phyloP scores from a whole-genome alignment of 2,888 invertebrate species.

The Griposia aprilina region DNA sequence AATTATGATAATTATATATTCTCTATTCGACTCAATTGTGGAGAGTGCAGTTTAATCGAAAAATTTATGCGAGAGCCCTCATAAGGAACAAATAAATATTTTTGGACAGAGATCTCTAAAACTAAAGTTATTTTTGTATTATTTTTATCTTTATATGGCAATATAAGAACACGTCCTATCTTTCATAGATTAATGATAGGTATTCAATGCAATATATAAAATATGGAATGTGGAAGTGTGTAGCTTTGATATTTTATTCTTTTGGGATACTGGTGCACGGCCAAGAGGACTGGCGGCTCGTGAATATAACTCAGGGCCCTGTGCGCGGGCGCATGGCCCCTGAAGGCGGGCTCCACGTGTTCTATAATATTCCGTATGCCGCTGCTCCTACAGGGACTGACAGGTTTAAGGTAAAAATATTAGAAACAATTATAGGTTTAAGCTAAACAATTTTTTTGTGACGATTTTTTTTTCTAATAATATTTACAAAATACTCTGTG shows the following conservation, averaged over 20 bases:
- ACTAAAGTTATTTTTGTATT: too few species aligned
- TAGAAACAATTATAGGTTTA: constrained; percentile 25
- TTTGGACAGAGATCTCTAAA: too few species aligned
- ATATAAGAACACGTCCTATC: constrained; percentile 3
- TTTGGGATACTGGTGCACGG: constrained; percentile 28
- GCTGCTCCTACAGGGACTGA: constrained; percentile 74
- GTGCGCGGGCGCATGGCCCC: constrained; percentile 72
- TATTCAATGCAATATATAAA: constrained; percentile 10
- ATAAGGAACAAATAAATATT: too few species aligned
- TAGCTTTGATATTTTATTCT: constrained; percentile 18
- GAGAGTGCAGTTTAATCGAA: too few species aligned
- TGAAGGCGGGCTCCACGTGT: too few species aligned
- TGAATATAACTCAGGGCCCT: constrained; percentile 73
- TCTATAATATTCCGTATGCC: too few species aligned
- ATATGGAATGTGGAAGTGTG: constrained; percentile 30
- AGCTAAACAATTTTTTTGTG: too few species aligned
- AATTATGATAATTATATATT: too few species aligned
- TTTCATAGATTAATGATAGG: constrained; percentile 12
- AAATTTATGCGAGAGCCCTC: too few species aligned
- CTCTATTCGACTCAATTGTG: too few species aligned
- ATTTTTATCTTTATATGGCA: constrained; percentile 13
- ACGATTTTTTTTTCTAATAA: too few species aligned
- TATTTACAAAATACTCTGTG: too few species aligned
- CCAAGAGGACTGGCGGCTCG: constrained; percentile 56
- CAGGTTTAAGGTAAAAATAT: constrained; percentile 69